Conservation (phyloP, 2,797 vertebrate genomes). For the Calcarius lapponicus region DNA sequence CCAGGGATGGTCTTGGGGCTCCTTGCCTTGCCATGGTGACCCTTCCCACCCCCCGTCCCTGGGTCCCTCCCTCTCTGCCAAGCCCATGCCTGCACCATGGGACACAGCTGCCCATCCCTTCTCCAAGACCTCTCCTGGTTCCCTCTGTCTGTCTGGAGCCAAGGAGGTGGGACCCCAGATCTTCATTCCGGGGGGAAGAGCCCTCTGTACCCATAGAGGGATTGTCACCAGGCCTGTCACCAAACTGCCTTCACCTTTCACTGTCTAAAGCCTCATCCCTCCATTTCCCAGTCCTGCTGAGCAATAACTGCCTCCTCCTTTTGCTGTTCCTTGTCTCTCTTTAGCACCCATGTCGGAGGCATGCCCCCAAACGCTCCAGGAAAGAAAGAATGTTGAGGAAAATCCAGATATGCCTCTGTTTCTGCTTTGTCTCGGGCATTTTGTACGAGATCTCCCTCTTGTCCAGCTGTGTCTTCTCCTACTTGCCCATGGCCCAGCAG, state of each 20-base stretch:
- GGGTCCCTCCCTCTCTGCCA: neutral
- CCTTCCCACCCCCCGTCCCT: neutral
- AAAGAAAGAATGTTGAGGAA: constrained; percentile 72
- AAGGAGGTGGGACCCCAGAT: neutral
- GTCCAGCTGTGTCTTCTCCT: constrained; percentile 63
- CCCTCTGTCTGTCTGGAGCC: neutral
- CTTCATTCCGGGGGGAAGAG: neutral
- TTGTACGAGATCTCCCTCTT: constrained; percentile 70
- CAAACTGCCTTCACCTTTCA: rapidly evolving
- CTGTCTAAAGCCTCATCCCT: rapidly evolving
- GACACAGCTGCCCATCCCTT: neutral
- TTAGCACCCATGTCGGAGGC: neutral
- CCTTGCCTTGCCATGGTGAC: neutral
- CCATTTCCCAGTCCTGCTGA: neutral
- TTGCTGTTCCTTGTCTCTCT: neutral
- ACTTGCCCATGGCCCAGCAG: constrained; percentile 38
- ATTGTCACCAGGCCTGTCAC: neutral
- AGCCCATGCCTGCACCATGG: neutral
- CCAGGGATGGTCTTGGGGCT: neutral
- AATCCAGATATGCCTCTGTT: constrained; percentile 67
- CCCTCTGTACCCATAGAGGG: neutral
- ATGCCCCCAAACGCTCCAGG: neutral
- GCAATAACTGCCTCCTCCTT: neutral
- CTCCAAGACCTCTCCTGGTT: neutral
- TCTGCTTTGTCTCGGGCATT: constrained; percentile 65